Conservation (phyloP, 2,888 invertebrate species). For the Koerneria pararmatus region DNA sequence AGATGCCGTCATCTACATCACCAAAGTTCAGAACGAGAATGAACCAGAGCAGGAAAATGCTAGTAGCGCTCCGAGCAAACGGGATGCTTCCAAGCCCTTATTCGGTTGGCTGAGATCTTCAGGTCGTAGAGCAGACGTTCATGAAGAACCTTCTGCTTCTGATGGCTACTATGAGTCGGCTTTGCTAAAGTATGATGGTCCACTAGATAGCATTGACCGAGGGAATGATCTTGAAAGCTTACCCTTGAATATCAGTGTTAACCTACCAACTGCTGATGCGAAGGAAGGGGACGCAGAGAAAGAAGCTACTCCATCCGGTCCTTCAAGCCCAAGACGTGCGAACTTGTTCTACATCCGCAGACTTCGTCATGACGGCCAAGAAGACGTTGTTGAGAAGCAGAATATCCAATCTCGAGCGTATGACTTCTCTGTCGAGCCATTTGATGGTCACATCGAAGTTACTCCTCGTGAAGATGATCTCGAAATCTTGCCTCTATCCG, state of each 20-base stretch:
- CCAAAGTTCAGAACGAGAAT: constrained; percentile 17
- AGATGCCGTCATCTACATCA: constrained; percentile 15
- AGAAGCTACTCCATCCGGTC: constrained; percentile 9
- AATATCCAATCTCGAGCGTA: constrained; percentile 8
- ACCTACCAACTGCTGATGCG: constrained; percentile 5
- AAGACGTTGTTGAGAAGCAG: constrained; percentile 13
- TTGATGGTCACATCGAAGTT: constrained; percentile 11
- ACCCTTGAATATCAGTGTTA: constrained; percentile 10
- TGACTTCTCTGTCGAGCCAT: constrained; percentile 8
- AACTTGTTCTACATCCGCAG: constrained; percentile 6
- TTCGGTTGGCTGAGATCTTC: constrained; percentile 16
- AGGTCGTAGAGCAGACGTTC: constrained; percentile 4
- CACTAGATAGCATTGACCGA: constrained; percentile 13
- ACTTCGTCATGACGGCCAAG: constrained; percentile 11
- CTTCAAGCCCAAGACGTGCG: constrained; percentile 6
- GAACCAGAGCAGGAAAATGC: constrained; percentile 12
- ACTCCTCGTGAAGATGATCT: constrained; percentile 19
- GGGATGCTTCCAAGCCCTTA: constrained; percentile 9
- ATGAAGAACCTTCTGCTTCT: constrained; percentile 2
- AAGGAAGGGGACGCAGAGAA: neutral
- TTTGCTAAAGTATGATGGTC: constrained; percentile 9
- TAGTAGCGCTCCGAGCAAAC: neutral
- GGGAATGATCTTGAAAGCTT: constrained; percentile 15
- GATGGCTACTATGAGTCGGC: constrained; percentile 13
- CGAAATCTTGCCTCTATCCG: constrained; percentile 9